A percentile compares a stretch with the other conserved stretches of the same genome.
These are phyloP conservation scores for Antrozous pallidus DNA, from an alignment of 2,797 vertebrate species.

Conservation along the genomic window DNA sequence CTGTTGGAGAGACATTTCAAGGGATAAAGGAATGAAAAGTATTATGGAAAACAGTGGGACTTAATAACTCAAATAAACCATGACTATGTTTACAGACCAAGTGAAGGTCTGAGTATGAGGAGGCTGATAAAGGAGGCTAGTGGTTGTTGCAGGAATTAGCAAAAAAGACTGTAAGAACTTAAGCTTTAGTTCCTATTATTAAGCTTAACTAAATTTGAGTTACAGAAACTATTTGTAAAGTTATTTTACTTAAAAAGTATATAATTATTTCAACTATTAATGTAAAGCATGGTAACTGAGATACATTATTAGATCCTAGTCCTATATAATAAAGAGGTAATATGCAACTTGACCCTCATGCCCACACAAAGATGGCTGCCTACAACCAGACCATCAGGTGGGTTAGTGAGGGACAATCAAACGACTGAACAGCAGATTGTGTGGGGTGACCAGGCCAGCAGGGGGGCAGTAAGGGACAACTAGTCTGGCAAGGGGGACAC, in stretches of 20 bases:
- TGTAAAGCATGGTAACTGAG: background rate
- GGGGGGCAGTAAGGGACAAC: too few relatives aligned
- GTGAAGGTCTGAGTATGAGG: background rate
- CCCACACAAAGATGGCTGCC: too few relatives aligned
- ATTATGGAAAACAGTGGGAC: background rate
- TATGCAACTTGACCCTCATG: too few relatives aligned
- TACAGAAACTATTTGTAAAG: background rate
- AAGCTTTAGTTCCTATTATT: background rate
- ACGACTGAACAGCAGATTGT: too few relatives aligned
- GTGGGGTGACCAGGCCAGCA: too few relatives aligned
- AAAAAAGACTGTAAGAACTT: background rate
- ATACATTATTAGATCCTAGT: background rate
- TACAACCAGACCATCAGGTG: too few relatives aligned
- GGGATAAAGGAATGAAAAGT: background rate
- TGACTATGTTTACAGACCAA: background rate
- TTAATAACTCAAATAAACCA: background rate
- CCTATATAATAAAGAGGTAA: too few relatives aligned
- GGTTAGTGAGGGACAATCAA: too few relatives aligned
- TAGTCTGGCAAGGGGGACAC: too few relatives aligned
- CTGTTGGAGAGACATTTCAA: background rate
- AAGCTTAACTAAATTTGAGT: background rate
- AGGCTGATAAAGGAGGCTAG: background rate
- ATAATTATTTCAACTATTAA: background rate
- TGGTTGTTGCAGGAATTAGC: background rate
- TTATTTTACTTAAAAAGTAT: background rate